Percentiles rank a stretch among this genome's conserved stretches.
Evolutionary conservation across 2,113 vertebrate species (phyloP).

Genomic region (Gopherus evgoodei): DNA sequence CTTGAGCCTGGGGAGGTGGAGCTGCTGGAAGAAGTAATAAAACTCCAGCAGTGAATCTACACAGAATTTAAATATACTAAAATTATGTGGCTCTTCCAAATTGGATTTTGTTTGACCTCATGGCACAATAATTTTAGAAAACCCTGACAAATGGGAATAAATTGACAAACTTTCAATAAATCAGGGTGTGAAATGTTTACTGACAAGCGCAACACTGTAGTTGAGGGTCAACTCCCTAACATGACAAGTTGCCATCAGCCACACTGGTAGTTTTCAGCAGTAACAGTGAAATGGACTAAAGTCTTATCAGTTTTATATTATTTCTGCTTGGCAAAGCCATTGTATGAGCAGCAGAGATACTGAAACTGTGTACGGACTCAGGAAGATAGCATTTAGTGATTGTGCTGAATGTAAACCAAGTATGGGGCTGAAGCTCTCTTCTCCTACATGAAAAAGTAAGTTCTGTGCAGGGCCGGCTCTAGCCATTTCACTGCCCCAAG

Average conservation of each 20-base stretch:
- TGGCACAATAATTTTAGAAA: background rate
- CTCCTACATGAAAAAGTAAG: background rate
- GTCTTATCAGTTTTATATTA: background rate
- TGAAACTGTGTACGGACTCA: background rate
- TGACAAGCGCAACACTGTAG: background rate
- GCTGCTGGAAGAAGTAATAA: background rate
- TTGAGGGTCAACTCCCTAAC: background rate
- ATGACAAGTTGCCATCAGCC: background rate
- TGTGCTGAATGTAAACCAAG: background rate
- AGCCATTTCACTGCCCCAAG: too few species aligned
- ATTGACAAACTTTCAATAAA: background rate
- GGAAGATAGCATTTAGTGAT: background rate
- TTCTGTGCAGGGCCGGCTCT: background rate
- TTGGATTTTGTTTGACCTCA: background rate
- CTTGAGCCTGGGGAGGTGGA: background rate
- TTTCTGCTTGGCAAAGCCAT: background rate
- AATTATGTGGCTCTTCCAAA: background rate
- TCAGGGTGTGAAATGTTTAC: background rate
- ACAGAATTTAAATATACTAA: background rate
- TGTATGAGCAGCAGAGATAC: rapidly evolving
- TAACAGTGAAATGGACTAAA: background rate
- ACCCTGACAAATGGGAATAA: background rate
- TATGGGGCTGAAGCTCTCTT: background rate
- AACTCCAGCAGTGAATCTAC: background rate
- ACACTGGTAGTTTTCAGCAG: background rate